Evolutionary conservation across 2,113 vertebrate genomes (phyloP), one percentile per base, ranked within the genome.

Genomic region (Pseudopodoces humilis): DNA sequence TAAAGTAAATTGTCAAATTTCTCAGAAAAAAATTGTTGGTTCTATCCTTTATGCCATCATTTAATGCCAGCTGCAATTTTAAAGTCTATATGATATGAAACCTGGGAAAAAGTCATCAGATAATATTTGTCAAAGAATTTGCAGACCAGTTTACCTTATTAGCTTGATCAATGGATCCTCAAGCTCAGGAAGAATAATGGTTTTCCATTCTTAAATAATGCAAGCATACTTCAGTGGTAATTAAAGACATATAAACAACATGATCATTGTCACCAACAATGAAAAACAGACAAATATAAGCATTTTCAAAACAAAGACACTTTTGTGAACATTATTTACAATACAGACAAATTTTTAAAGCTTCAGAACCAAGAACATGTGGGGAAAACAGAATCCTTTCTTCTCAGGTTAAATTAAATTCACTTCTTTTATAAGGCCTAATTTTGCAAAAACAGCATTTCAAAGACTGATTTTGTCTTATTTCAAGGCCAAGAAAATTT

Each of bases 361-460:
- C 6, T 62, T 15, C 24, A 80, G 27, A 83, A 76, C 4, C 1
- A 13, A 63, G 12, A 82, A 35, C 71, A 43, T 39, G 5, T 62
- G 4, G 10, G 18, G 9, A 69, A 90, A 91, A 50, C 11, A 35
- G 24, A 86, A 83, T 31, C 11, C 8, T 93, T 91, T 74, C 12
- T 67, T 77, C 50, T 90, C n/a, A 74, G 25, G 7, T 3, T 1
- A 30, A 92, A 64, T 80, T 91, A 83, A 88, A 62, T 80, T 46
- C 14, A 67, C 22, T 72, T 88, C 15, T 86, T 86, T 86, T 58
- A 16, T 62, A 74, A 70, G 24, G 35, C 43, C 7, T 58, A 78
- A 67, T 88, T 96, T 71, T 88, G 9, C 37, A 88, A 68, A 87
- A 90, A 17, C 18, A 76, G 4, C 33, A 86, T 63, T 91, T 96